Conservation (phyloP, 2,797 vertebrate genomes). For the Halcyon smyrnensis region DNA sequence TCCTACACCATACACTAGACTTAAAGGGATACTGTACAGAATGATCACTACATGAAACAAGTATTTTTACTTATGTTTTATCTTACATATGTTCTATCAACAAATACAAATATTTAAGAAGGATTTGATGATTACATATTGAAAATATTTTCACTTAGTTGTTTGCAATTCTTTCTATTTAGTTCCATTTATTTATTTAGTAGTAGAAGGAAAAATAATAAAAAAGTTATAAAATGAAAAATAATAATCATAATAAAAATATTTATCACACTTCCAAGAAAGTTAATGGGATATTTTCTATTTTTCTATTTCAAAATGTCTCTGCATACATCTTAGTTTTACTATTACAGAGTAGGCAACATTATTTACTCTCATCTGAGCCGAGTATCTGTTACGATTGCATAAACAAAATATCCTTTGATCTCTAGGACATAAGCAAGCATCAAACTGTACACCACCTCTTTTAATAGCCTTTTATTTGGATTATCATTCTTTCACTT, state of each 20-base stretch:
- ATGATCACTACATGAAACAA: neutral
- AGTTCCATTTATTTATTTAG: neutral
- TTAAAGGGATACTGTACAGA: neutral
- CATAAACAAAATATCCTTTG: neutral
- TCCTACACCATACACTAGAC: neutral
- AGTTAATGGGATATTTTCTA: neutral
- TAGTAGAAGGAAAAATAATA: neutral
- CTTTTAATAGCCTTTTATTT: slow-evolving; percentile 34
- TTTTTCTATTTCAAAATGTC: neutral
- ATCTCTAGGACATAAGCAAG: neutral
- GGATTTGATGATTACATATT: neutral
- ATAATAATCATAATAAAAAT: neutral
- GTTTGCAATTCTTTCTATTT: neutral
- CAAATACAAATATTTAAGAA: neutral
- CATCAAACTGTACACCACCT: neutral
- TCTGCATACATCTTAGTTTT: neutral
- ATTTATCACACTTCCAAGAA: neutral
- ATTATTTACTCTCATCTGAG: neutral
- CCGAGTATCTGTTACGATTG: neutral
- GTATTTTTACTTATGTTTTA: neutral
- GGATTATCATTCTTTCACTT: neutral
- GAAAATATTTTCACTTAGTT: neutral
- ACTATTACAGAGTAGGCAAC: neutral
- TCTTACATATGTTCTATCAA: neutral
- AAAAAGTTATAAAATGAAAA: neutral